Conservation (phyloP, 1,140 invertebrate species). For the Pseudomyrmex flavicornis region DNA sequence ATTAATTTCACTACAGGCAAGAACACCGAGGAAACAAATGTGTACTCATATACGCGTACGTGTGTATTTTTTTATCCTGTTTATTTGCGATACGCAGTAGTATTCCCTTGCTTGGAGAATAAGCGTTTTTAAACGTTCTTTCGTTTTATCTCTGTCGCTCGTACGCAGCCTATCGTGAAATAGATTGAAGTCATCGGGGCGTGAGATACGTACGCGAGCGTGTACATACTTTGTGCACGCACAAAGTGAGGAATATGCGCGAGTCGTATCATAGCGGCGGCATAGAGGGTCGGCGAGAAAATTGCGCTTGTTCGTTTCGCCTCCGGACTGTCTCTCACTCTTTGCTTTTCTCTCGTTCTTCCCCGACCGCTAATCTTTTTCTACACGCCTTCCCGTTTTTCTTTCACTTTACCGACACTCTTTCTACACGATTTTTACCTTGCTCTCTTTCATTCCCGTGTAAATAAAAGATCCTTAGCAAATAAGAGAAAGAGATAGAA, state of each 20-base stretch:
- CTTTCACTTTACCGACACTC: conserved; percentile 21
- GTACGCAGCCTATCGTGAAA: conserved; percentile 55
- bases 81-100: conserved; percentile 6
- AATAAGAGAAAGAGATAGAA: too few species aligned
- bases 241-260: conserved; percentile 55
- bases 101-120: conserved; percentile 10
- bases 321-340: conserved; percentile 8
- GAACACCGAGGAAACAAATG: neutral
- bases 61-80: conserved; percentile 9
- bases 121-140: conserved; percentile 42
- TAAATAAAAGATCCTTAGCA: too few species aligned
- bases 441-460: neutral
- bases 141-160: conserved; percentile 31
- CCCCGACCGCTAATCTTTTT: conserved; percentile 39
- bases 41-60: neutral
- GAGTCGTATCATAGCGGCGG: conserved; percentile 30
- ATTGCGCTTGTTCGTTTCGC: conserved; percentile 55
- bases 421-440: neutral
- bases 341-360: neutral
- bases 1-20: conserved; percentile 3
- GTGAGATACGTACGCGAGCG: conserved; percentile 47
- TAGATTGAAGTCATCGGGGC: conserved; percentile 60
- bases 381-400: conserved; percentile 2
- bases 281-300: conserved; percentile 40
- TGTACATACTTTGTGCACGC: conserved; percentile 40